A percentile compares a stretch with the other conserved stretches of the same genome.
phyloP scores from a whole-genome alignment of 2,888 invertebrate genomes.

The Eristalinus sepulchralis region DNA sequence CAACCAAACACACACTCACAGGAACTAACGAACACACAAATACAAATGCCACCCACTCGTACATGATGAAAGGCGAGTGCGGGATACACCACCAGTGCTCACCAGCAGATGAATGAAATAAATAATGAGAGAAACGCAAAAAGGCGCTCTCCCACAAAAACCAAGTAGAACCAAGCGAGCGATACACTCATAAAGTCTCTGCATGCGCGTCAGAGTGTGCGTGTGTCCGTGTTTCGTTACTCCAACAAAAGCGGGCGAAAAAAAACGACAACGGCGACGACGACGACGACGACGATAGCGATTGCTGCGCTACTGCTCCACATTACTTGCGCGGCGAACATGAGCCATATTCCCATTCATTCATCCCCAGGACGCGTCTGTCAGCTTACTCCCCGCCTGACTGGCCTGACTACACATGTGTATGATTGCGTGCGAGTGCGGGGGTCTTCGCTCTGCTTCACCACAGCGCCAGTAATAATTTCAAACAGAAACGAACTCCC shows the following conservation, averaged over 20 bases:
- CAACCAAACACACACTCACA: slow-evolving; percentile 4
- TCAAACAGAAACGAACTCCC: slow-evolving; percentile 28
- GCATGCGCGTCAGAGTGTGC: neutral
- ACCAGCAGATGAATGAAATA: slow-evolving; percentile 66
- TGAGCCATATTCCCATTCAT: slow-evolving; percentile 61
- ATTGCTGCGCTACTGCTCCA: slow-evolving; percentile 63
- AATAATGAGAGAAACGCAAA: slow-evolving; percentile 67
- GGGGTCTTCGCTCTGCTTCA: slow-evolving; percentile 7
- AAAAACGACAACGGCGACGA: slow-evolving; percentile 3
- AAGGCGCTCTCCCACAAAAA: slow-evolving; percentile 25
- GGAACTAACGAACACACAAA: slow-evolving; percentile 13
- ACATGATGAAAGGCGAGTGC: neutral
- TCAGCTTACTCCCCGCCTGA: slow-evolving; percentile 18
- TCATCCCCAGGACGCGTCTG: slow-evolving; percentile 65
- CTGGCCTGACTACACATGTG: neutral
- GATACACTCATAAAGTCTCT: slow-evolving; percentile 20
- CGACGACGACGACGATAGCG: slow-evolving; percentile 16
- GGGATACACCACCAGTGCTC: slow-evolving; percentile 14
- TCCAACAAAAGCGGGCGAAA: slow-evolving; percentile 13
- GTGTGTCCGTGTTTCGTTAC: slow-evolving; percentile 15
- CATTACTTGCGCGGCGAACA: slow-evolving; percentile 65
- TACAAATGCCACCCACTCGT: slow-evolving; percentile 18
- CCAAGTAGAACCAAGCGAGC: slow-evolving; percentile 9
- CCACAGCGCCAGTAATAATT: slow-evolving; percentile 32
- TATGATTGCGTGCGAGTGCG: neutral